Evolutionary conservation across 2,797 vertebrate genomes (phyloP).

Genomic region (Sebastes jordani): DNA sequence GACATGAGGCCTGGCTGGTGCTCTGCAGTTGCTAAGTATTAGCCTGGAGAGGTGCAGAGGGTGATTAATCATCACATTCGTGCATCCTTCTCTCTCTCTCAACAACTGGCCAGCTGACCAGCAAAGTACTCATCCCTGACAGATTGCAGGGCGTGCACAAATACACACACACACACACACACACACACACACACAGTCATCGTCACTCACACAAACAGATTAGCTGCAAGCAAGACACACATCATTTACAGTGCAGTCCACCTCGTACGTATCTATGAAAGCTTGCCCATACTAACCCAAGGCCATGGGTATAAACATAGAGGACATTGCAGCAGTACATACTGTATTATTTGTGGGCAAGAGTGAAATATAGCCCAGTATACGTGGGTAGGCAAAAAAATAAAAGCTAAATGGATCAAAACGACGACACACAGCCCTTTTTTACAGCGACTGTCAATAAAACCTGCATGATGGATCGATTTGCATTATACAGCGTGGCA

Average conservation of each 20-base stretch:
- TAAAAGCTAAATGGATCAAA: neutral
- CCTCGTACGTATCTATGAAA: constrained; percentile 23
- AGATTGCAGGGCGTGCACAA: constrained; percentile 39
- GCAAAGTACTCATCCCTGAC: constrained; percentile 57
- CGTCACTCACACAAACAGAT: constrained; percentile 5
- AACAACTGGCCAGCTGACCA: constrained; percentile 65
- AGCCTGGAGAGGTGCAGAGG: constrained; percentile 43
- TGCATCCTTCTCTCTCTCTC: constrained; percentile 40
- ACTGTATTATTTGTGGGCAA: neutral
- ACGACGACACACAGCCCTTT: neutral
- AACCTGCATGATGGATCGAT: constrained; percentile 16
- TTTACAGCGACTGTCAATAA: neutral
- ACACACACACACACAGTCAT: neutral
- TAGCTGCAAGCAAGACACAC: constrained; percentile 15
- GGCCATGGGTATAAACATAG: constrained; percentile 31
- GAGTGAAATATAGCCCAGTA: neutral
- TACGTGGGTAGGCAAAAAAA: neutral
- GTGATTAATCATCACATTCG: constrained; percentile 66
- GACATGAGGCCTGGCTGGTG: constrained; percentile 5
- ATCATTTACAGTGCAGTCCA: constrained; percentile 39
- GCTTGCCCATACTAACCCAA: constrained; percentile 19
- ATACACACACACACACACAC: neutral
- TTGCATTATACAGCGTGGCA: constrained; percentile 1
- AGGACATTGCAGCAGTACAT: neutral
- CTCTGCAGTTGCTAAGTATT: constrained; percentile 70